Evolutionary conservation across 1,140 invertebrate species (phyloP).

Genomic region (Helicoverpa zea): DNA sequence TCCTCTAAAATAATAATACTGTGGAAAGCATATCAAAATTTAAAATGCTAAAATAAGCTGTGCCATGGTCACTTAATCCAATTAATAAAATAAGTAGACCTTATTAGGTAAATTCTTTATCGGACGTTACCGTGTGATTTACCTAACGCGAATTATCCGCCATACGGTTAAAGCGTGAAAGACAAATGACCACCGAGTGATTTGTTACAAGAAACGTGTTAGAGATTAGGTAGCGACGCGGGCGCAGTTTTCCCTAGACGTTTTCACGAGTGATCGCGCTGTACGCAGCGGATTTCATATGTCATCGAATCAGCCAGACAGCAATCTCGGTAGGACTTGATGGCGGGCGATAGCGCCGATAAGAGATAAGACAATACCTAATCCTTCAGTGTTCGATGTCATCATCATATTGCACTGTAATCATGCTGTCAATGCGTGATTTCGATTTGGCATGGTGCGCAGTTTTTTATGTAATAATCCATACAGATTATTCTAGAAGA

Average conservation of each 20-base stretch:
- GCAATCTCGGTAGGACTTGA: constrained; percentile 36
- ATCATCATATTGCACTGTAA: constrained; percentile 20
- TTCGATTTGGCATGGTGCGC: too few relatives aligned
- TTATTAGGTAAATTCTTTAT: neutral
- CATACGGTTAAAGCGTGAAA: neutral
- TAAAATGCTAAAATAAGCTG: neutral
- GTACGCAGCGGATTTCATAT: neutral
- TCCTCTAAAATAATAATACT: too few relatives aligned
- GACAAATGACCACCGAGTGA: neutral
- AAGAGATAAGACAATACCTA: constrained; percentile 32
- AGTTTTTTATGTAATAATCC: too few relatives aligned
- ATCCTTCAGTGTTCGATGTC: constrained; percentile 37
- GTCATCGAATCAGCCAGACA: neutral
- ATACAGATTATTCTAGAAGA: too few relatives aligned
- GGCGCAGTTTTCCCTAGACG: neutral
- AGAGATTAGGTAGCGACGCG: neutral
- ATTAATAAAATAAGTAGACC: neutral
- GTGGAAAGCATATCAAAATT: neutral
- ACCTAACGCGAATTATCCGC: too few relatives aligned
- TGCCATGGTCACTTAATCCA: neutral
- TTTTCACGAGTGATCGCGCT: neutral
- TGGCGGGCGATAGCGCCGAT: constrained; percentile 2
- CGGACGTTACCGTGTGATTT: too few relatives aligned
- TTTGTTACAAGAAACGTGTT: neutral
- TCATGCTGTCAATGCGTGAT: constrained; percentile 16